Evolutionary conservation across 2,113 vertebrate genomes (phyloP).

Genomic region (Scomber japonicus): DNA sequence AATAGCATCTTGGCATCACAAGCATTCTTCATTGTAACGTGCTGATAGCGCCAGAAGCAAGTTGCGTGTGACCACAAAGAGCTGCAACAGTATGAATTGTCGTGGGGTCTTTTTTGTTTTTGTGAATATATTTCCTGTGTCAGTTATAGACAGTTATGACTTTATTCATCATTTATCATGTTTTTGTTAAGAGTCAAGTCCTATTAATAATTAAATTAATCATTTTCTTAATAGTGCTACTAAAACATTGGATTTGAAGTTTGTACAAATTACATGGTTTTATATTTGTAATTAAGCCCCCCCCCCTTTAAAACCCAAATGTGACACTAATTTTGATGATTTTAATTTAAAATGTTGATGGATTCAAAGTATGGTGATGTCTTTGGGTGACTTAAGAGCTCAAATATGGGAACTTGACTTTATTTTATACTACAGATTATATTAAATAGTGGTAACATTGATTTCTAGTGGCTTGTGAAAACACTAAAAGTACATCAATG

Average conservation of each 20-base stretch:
- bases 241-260: background rate
- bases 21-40: constrained; percentile 27
- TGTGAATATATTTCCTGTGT: background rate
- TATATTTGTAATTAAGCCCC: background rate
- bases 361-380: background rate
- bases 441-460: background rate
- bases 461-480: no score
- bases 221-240: background rate
- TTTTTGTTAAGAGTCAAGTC: background rate
- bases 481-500: background rate
- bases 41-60: constrained; percentile 27
- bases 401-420: background rate
- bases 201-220: no score
- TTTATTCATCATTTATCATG: background rate
- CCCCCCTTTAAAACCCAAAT: no score
- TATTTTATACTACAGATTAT: no score
- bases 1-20: constrained; percentile 14
- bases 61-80: constrained; percentile 2
- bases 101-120: background rate
- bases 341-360: constrained; percentile 4
- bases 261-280: background rate
- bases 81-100: background rate
- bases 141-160: background rate
- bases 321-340: background rate
- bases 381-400: background rate